These are phyloP conservation scores for Orientallactaga bullata DNA, from an alignment of 2,113 vertebrate genomes.

Conservation along the genomic window DNA sequence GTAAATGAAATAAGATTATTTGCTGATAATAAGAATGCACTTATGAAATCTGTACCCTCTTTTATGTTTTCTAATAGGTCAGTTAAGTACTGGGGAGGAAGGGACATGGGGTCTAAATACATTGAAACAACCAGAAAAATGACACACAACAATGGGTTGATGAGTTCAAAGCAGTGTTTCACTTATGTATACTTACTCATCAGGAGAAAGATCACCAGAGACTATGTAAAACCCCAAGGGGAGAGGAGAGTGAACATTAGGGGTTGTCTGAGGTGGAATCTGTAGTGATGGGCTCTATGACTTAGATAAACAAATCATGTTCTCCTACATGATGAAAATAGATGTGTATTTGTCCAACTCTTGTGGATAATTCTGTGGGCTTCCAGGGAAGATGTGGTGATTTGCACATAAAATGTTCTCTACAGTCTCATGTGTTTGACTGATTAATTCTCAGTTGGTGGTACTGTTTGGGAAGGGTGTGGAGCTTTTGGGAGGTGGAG, in stretches of 20 bases:
- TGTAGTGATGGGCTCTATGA: no score
- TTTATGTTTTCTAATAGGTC: background rate
- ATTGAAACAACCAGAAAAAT: accelerated
- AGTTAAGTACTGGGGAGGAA: background rate
- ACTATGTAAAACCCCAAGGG: accelerated
- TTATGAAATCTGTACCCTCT: background rate
- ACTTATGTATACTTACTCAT: background rate
- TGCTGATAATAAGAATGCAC: background rate
- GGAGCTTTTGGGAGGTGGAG: no score
- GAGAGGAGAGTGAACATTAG: background rate
- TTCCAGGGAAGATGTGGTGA: background rate
- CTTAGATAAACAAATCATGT: background rate
- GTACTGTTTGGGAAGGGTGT: no score
- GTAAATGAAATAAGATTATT: background rate
- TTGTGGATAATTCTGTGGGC: background rate
- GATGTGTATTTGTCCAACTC: background rate
- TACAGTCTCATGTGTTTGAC: no score
- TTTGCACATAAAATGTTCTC: no score
- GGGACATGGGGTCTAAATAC: background rate
- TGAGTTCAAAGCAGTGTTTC: background rate
- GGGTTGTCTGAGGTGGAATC: background rate
- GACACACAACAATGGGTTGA: background rate
- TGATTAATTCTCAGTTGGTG: no score
- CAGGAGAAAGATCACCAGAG: background rate
- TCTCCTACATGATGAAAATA: background rate